Evolutionary conservation across 2,797 vertebrate species (phyloP).

Genomic region (Paedocypris micromegethes): DNA sequence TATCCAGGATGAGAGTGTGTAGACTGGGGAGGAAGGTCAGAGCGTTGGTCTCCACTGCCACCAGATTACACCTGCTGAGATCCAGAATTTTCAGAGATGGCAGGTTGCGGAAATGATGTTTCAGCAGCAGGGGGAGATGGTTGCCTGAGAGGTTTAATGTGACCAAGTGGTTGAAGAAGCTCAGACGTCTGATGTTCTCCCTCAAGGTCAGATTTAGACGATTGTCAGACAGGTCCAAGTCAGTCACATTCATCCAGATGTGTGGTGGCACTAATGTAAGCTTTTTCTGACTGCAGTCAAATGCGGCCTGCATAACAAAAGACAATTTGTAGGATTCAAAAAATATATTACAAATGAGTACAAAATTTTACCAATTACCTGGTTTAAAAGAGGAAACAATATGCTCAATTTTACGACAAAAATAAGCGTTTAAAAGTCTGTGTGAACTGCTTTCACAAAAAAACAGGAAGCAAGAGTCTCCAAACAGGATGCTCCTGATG

Average conservation of each 20-base stretch:
- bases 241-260: slow-evolving; percentile 57
- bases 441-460: slow-evolving; percentile 47
- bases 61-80: slow-evolving; percentile 61
- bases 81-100: slow-evolving; percentile 56
- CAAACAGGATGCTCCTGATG: slow-evolving; percentile 66
- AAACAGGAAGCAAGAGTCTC: slow-evolving; percentile 62
- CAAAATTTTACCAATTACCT: background rate
- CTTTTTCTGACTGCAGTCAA: slow-evolving; percentile 59
- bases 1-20: slow-evolving; percentile 56
- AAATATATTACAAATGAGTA: background rate
- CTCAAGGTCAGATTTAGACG: slow-evolving; percentile 54
- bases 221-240: slow-evolving; percentile 66
- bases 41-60: slow-evolving; percentile 44
- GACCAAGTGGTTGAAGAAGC: slow-evolving; percentile 51
- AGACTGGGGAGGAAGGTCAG: slow-evolving; percentile 56
- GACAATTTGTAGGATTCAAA: background rate
- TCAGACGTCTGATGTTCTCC: slow-evolving; percentile 58
- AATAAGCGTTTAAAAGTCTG: slow-evolving; percentile 33
- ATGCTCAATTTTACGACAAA: slow-evolving; percentile 12
- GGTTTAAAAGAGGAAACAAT: slow-evolving; percentile 6
- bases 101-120: slow-evolving; percentile 60
- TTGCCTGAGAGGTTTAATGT: slow-evolving; percentile 66
- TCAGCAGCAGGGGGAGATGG: slow-evolving; percentile 65
- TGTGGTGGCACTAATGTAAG: slow-evolving; percentile 53
- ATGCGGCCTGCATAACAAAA: slow-evolving; percentile 32